Evolutionary conservation across 2,797 vertebrate species (phyloP), one percentile per base, ranked within the genome.

Genomic region (Urophycis tenuis): DNA sequence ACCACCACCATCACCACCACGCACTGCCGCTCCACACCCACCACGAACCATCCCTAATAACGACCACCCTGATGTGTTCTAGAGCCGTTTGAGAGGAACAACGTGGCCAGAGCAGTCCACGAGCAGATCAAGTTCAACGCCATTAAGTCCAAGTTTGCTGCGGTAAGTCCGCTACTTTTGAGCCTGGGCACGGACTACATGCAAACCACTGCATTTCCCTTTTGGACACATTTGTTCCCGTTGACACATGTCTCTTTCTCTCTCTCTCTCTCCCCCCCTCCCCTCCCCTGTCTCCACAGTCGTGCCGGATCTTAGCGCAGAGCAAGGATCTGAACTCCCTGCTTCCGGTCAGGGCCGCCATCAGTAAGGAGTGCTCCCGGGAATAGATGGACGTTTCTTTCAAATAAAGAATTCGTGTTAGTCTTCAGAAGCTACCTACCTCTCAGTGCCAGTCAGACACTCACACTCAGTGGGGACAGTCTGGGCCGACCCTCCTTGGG

Each of bases 31-130:
- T 12, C 25, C 14, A 29, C 10, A 67, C 11, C 25, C 60, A 67
- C 10, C 3, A 29, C 14, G 1, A 67, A 25, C 8, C 25, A 60
- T 5, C 25, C 9, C 9, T 25, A n/a, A 60, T 60, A 8, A 22
- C 19, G 9, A 41, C 67, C 17, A 79, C 7, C 11, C 22, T n/a
- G 39, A 33, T 10, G 91, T 84, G 75, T 85, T 94, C 79, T 87
- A 99, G 97, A 99, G 87, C 97, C 97, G 5, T 99, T 98, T 92
- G 96, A 99, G 84, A 87, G 94, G 81, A 95, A 95, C 80, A 99
- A 99, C 78, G 97, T 96, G 31, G 97, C 97, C 87, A 94, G 97
- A 90, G 97, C 97, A 45, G 97, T 99, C 81, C 94, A 96, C 75
- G 95, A 98, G 85, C 94, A 94, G 86, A 84, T 90, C 33, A 98